Base-by-base conservation (phyloP, 2,888 invertebrate genomes). In the Gnatocerus cornutus region DNA sequence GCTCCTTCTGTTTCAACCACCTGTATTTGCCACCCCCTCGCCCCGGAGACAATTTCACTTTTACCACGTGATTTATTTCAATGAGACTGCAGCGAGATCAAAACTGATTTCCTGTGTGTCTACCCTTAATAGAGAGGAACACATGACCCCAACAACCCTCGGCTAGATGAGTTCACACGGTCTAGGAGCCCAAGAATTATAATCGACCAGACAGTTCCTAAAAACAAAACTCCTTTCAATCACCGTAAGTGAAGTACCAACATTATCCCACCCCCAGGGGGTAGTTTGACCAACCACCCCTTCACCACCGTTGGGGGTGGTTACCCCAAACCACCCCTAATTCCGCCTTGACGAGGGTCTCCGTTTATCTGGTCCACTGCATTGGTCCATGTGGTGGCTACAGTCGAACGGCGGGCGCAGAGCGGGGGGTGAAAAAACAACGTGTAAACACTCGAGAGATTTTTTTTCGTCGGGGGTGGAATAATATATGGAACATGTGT, bases 161-260 rank as follows among this genome's bases (percentile, higher is more conserved):
- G 27, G 46, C 65, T 66, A 66, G 79, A 77, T 77, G 70, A 78
- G 77, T 79, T 79, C 79, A 79, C 80, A 80, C 80, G 79, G 78
- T 79, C 76, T 79, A 63, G 63, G 10, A 43, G 63, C 39, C 63
- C 53, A 45, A 62, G 65, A 63, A 52, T 43, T 53, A 16, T 14
- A 46, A 46, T 65, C 10, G 65, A 30, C 65, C 65, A 65, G 65
- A 30, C 21, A 8, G 21, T 41, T 63, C 9, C 6, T 63, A 16
- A 41, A 30, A 3, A 6, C 5, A 3, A 4, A 10, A 9, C 33
- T 29, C 45, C 12, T 59, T 27, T 29, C 2, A 30, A 14, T 33
- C 27, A 12, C n/a, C 16, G 37, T 12, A 9, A 39, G 16, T 1
- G 6, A 5, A 29, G 1, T 1, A 21, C 1, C 21, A 10, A 4